Evolutionary conservation across 2,113 vertebrate genomes (phyloP).

Genomic region (Hassar affinis): DNA sequence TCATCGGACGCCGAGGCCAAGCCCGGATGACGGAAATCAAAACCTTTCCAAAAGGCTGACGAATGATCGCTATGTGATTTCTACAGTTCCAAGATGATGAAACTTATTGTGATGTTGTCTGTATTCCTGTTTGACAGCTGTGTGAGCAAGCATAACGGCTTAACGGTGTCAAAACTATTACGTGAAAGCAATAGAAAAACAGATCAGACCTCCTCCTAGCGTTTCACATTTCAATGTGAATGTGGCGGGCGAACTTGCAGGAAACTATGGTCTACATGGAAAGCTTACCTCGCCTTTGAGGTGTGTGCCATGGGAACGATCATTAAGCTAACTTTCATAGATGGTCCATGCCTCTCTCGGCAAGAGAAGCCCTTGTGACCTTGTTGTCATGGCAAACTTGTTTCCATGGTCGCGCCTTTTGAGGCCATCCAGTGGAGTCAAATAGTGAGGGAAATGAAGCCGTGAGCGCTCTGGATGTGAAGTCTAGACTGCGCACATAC

Average conservation of each 20-base stretch:
- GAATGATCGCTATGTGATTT: background rate
- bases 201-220: no score
- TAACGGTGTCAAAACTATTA: background rate
- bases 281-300: background rate
- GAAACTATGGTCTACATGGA: background rate
- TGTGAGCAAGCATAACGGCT: background rate
- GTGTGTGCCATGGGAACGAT: conserved; percentile 7
- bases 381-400: conserved; percentile 40
- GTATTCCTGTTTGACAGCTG: background rate
- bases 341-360: conserved; percentile 31
- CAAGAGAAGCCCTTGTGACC: conserved; percentile 21
- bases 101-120: background rate
- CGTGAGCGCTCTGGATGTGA: background rate
- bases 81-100: background rate
- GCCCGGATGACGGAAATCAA: background rate
- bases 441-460: conserved; percentile 24
- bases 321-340: conserved; percentile 1
- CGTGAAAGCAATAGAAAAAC: background rate
- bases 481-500: background rate
- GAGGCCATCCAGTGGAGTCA: conserved; percentile 24
- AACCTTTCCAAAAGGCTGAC: background rate
- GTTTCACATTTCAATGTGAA: background rate
- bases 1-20: no score
- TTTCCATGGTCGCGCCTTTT: conserved; percentile 44
- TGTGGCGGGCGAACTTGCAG: no score